A percentile compares a stretch with the other conserved stretches of the same genome.
phyloP scores from a whole-genome alignment of 2,888 invertebrate species.

The Hemicrepidius hirtus region DNA sequence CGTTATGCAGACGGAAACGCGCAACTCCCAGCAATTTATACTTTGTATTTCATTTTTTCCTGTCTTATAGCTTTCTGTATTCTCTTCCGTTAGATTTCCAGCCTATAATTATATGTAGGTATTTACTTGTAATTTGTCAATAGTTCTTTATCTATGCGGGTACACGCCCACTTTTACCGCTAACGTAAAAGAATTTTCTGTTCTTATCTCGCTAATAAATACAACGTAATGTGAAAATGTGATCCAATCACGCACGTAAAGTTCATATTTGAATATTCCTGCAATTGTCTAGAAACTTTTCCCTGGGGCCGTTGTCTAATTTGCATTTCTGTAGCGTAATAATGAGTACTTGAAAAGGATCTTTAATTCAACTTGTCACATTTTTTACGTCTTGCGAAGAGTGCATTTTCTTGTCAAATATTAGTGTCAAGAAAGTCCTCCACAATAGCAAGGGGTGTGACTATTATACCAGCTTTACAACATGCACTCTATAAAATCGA shows the following conservation, averaged over 20 bases:
- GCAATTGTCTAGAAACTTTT: constrained; percentile 6
- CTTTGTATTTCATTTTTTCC: not conserved
- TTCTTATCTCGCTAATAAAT: not conserved
- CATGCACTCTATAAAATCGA: not conserved
- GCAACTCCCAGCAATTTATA: not conserved
- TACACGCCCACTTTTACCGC: constrained; percentile 35
- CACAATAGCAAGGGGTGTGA: constrained; percentile 11
- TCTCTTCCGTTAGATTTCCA: constrained; percentile 1
- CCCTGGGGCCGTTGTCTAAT: constrained; percentile 10
- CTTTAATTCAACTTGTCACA: constrained; percentile 8
- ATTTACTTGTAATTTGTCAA: constrained; percentile 30
- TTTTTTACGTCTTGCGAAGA: not conserved
- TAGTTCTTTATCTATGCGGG: constrained; percentile 30
- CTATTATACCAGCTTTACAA: not conserved
- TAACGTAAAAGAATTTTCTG: constrained; percentile 14
- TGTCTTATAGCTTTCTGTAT: not conserved
- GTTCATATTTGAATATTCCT: not conserved
- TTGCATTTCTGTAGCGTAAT: constrained; percentile 19
- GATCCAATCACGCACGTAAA: not conserved
- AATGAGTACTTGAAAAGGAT: constrained; percentile 31
- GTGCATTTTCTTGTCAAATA: constrained; percentile 33
- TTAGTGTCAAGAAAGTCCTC: constrained; percentile 14
- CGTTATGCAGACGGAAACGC: constrained; percentile 4
- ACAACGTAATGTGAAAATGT: constrained; percentile 12
- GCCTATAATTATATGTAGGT: constrained; percentile 19